These are phyloP conservation scores for Chouioia cunea DNA, from an alignment of 2,888 invertebrate genomes.

Conservation along the genomic window DNA sequence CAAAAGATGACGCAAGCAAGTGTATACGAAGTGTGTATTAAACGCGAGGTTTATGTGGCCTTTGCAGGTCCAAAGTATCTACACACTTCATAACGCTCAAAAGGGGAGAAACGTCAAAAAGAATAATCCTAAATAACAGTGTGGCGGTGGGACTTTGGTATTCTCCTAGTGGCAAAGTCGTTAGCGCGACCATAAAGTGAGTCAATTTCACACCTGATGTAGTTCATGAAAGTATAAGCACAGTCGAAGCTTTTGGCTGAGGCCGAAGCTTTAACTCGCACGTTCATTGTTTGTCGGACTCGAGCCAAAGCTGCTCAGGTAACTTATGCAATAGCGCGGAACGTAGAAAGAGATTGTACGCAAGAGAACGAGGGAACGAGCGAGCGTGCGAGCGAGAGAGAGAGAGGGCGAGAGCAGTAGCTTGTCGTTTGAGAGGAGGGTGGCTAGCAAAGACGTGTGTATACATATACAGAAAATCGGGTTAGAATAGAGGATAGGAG, in stretches of 20 bases:
- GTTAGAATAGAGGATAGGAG: not conserved
- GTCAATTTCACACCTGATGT: slow-evolving; percentile 43
- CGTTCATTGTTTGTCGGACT: slow-evolving; percentile 40
- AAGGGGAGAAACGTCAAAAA: too few species aligned
- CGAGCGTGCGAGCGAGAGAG: not conserved
- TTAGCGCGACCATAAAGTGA: slow-evolving; percentile 41
- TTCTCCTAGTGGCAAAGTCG: slow-evolving; percentile 10
- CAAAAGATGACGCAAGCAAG: too few species aligned
- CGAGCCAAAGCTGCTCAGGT: slow-evolving; percentile 25
- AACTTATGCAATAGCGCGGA: slow-evolving; percentile 33
- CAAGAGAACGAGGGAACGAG: not conserved
- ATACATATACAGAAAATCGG: slow-evolving; percentile 4
- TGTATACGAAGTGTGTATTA: too few species aligned
- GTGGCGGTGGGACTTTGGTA: not conserved
- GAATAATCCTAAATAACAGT: too few species aligned
- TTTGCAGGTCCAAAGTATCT: too few species aligned
- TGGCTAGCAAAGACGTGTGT: not conserved
- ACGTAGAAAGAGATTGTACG: not conserved
- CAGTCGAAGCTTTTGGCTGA: slow-evolving; percentile 10
- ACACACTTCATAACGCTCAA: too few species aligned
- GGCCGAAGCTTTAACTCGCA: slow-evolving; percentile 28
- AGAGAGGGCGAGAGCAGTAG: slow-evolving; percentile 23
- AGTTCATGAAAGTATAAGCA: slow-evolving; percentile 44
- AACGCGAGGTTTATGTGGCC: too few species aligned
- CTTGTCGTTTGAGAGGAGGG: slow-evolving; percentile 5